Evolutionary conservation across 2,888 invertebrate species (phyloP), one percentile per base, ranked within the genome.

Genomic region (Synergus laeviventris): DNA sequence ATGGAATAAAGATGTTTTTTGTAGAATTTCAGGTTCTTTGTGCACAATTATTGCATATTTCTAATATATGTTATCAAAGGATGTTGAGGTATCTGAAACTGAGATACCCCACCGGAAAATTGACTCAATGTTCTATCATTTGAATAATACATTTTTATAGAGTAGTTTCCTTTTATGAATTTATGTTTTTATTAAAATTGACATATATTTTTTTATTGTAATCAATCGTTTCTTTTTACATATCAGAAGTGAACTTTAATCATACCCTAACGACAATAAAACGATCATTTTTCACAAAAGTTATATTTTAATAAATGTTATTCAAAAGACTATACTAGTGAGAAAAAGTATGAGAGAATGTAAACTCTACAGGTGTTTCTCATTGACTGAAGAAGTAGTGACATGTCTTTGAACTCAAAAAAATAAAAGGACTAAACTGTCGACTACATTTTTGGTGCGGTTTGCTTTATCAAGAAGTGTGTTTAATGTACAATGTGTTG

Each of bases 281-380:
- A 12, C 0, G 9, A 42, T 8, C 8, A 42, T 42, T 42, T 12
- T 42, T 42, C 5, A 31, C 31, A 31, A 31, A 31, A 31, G 4
- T 31, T 31, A 31, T 3, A 31, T 31, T 31, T 31, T 31, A 31
- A 31, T 31, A 31, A 31, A 31, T 31, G 1, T 42, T 42, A 42
- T 12, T 42, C 1, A 42, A 11, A 42, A 42, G 14, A 11, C 12
- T 42, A 42, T 2, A 11, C 12, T 42, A 12, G 42, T 42, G 31
- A 42, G 1, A 42, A 12, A 42, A 12, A 0, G 42, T 54, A 54
- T 66, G 42, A 24, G 45, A 45, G 42, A 21, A 66, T 42, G 11
- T 64, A 14, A 24, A 42, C 66, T 66, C 66, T 24, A 66, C 66
- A 66, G 66, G 66, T 66, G 66, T 14, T 66, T 45, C 24, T 45